Conservation (phyloP, 2,888 invertebrate species). For the Agriopis aurantiaria region DNA sequence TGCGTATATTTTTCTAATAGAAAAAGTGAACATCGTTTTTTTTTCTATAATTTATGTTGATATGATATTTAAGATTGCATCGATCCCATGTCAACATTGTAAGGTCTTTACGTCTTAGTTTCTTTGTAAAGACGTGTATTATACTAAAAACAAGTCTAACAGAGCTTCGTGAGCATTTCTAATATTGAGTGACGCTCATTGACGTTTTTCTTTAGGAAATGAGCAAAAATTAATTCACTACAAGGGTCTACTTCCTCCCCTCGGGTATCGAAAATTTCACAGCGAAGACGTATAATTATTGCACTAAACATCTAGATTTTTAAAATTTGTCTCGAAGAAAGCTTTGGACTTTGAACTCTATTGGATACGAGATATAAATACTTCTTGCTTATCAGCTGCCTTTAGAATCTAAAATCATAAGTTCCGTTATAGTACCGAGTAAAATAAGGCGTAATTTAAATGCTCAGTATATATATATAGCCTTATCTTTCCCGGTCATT, state of each 20-base stretch:
- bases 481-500: constrained; percentile 18
- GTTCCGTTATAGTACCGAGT: constrained; percentile 15
- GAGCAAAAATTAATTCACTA: constrained; percentile 37
- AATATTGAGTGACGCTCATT: constrained; percentile 35
- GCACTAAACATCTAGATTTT: constrained; percentile 38
- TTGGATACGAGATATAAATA: constrained; percentile 32
- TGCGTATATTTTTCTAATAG: constrained; percentile 48
- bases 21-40: constrained; percentile 49
- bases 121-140: constrained; percentile 19
- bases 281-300: constrained; percentile 27
- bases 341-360: constrained; percentile 34
- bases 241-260: constrained; percentile 17
- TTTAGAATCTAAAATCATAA: constrained; percentile 36
- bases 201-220: constrained; percentile 19
- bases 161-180: constrained; percentile 39
- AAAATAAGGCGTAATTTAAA: constrained; percentile 26
- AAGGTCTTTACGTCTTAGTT: constrained; percentile 31
- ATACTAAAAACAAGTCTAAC: constrained; percentile 34
- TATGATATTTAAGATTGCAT: constrained; percentile 64
- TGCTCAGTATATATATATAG: constrained; percentile 22
- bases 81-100: constrained; percentile 52
- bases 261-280: not conserved
- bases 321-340: constrained; percentile 21
- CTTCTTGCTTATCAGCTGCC: constrained; percentile 33
- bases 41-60: constrained; percentile 53